phyloP scores from a whole-genome alignment of 2,888 invertebrate genomes.

The Baronia brevicornis region DNA sequence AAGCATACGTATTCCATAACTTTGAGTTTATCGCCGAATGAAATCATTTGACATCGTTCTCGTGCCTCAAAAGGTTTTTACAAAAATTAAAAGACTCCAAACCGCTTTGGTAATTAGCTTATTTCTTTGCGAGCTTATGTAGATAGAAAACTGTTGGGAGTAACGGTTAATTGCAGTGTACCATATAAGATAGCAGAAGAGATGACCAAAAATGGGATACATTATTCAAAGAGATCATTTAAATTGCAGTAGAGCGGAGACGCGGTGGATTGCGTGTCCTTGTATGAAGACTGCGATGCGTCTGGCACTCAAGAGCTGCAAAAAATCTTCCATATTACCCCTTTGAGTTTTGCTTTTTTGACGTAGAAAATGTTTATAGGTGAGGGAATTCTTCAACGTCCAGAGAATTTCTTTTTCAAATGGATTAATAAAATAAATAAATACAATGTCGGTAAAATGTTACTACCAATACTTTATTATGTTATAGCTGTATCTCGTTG shows the following conservation, averaged over 20 bases:
- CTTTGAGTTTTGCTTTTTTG: conserved; percentile 55
- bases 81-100: conserved; percentile 13
- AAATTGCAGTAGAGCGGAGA: conserved; percentile 60
- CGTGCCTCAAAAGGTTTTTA: conserved; percentile 15
- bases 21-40: conserved; percentile 10
- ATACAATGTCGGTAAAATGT: too few species aligned
- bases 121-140: conserved; percentile 37
- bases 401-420: conserved; percentile 2
- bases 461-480: too few species aligned
- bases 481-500: too few species aligned
- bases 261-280: conserved; percentile 59
- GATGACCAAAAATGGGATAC: conserved; percentile 65
- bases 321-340: conserved; percentile 63
- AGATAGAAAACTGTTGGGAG: conserved; percentile 52
- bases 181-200: conserved; percentile 62
- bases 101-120: conserved; percentile 26
- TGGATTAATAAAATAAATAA: too few species aligned
- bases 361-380: conserved; percentile 23
- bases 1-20: conserved; percentile 9
- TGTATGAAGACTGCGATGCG: conserved; percentile 56
- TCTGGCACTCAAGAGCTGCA: conserved; percentile 49
- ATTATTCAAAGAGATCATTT: conserved; percentile 73
- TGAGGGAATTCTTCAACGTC: conserved; percentile 24
- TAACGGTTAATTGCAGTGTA: conserved; percentile 63
- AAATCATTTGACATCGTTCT: conserved; percentile 7